phyloP scores from a whole-genome alignment of 2,888 invertebrate species.

The Calliopum simillimum region DNA sequence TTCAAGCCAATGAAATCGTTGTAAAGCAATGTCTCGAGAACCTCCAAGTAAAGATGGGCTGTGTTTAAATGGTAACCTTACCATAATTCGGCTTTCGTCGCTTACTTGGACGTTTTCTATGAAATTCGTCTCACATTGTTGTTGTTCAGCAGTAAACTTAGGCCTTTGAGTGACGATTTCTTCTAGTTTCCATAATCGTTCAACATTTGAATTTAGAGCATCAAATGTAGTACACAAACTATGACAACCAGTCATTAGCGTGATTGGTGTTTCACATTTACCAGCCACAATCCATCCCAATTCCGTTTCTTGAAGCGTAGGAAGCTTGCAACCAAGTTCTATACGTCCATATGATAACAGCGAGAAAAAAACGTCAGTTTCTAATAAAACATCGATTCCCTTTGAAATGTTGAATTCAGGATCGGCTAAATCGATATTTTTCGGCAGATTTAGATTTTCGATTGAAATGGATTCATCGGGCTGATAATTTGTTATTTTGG shows the following conservation, averaged over 20 bases:
- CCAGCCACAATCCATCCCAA: slow-evolving; percentile 1
- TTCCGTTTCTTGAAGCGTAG: neutral
- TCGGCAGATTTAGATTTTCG: neutral
- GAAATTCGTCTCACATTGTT: neutral
- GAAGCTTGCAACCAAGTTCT: neutral
- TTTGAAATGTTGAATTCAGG: slow-evolving; percentile 1
- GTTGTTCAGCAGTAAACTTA: neutral
- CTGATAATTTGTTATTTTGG: neutral
- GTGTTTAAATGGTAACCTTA: neutral
- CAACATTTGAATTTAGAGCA: neutral
- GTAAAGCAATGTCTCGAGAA: neutral
- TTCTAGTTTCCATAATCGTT: neutral
- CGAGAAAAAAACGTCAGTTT: neutral
- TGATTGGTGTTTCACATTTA: neutral
- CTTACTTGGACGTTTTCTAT: neutral
- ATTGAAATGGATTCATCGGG: neutral
- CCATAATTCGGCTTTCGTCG: neutral
- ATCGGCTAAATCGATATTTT: neutral
- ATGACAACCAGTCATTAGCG: neutral
- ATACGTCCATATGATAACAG: neutral
- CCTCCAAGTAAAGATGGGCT: neutral
- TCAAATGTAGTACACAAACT: neutral
- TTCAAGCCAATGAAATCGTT: slow-evolving; percentile 1
- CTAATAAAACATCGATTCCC: neutral
- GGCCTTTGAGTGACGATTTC: neutral